Percentiles rank a stretch among this genome's conserved stretches.
Evolutionary conservation across 2,113 vertebrate species (phyloP).

Genomic region (Camelus bactrianus): DNA sequence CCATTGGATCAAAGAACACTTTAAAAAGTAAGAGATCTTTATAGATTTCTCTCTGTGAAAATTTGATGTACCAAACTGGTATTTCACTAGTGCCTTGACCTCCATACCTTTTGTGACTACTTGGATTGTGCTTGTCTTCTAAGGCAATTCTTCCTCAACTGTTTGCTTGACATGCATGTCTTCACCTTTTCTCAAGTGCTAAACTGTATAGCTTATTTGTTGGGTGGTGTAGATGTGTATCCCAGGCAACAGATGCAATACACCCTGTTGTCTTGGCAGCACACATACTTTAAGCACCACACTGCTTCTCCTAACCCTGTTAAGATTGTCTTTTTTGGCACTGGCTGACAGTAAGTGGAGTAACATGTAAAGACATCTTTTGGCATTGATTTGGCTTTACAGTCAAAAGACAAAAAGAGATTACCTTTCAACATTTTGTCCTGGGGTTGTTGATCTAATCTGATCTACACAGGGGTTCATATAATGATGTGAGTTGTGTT

Average conservation of each 20-base stretch:
- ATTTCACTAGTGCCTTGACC: neutral
- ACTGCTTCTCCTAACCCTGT: slow-evolving; percentile 60
- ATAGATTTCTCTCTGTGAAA: neutral
- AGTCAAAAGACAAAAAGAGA: slow-evolving; percentile 66
- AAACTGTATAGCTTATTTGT: slow-evolving; percentile 32
- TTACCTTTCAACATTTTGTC: slow-evolving; percentile 45
- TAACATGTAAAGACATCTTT: slow-evolving; percentile 59
- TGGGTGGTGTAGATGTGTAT: slow-evolving; percentile 59
- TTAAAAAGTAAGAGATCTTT: neutral
- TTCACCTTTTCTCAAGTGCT: neutral
- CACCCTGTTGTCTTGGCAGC: slow-evolving; percentile 65
- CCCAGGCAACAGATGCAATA: slow-evolving; percentile 75
- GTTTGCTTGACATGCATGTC: neutral
- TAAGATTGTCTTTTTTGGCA: slow-evolving; percentile 58
- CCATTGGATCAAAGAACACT: neutral
- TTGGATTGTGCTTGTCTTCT: neutral
- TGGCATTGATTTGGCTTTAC: slow-evolving; percentile 66
- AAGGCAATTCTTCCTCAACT: neutral
- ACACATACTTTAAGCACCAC: slow-evolving; percentile 63
- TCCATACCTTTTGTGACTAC: neutral
- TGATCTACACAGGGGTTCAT: slow-evolving; percentile 21
- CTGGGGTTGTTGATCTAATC: slow-evolving; percentile 43
- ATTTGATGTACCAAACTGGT: neutral
- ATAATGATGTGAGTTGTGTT: slow-evolving; percentile 47
- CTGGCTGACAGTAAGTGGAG: slow-evolving; percentile 33